These are phyloP conservation scores for Hippocampus abdominalis DNA, from an alignment of 2,113 vertebrate species.

Conservation along the genomic window DNA sequence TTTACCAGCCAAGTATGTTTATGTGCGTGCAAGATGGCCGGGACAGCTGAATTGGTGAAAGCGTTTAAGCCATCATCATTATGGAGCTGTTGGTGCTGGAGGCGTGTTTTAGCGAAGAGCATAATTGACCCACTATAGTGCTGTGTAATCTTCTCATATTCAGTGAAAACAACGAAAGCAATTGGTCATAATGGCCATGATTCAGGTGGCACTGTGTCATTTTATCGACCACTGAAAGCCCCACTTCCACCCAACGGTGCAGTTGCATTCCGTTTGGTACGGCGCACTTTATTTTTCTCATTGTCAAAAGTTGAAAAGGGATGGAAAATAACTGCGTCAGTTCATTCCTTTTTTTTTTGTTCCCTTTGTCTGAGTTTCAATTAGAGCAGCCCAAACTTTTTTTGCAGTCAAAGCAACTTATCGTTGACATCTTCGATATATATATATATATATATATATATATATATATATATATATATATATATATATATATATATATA, in stretches of 20 bases:
- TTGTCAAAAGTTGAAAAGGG: not conserved
- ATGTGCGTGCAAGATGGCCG: conserved; percentile 37
- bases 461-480: not conserved
- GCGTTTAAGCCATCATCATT: conserved; percentile 85
- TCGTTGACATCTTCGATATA: not conserved
- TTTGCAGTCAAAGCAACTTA: not conserved
- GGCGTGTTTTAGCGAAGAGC: conserved; percentile 83
- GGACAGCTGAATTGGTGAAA: conserved; percentile 77
- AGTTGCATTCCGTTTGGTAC: not conserved
- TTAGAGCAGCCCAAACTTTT: not conserved
- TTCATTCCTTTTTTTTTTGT: not conserved
- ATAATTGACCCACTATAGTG: conserved; percentile 83
- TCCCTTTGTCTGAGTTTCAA: not conserved
- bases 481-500: not conserved
- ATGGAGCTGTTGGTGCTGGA: conserved; percentile 78
- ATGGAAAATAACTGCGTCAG: not conserved
- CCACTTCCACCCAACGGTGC: not conserved
- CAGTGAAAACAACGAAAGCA: conserved; percentile 65
- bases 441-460: not conserved
- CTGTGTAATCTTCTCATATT: conserved; percentile 74
- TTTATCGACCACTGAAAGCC: not conserved
- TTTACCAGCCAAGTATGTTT: conserved; percentile 34
- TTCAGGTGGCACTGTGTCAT: conserved; percentile 50
- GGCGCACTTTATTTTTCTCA: no score
- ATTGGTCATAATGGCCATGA: conserved; percentile 61